Conservation (phyloP, 2,888 invertebrate species). For the Leptogaster cylindrica region DNA sequence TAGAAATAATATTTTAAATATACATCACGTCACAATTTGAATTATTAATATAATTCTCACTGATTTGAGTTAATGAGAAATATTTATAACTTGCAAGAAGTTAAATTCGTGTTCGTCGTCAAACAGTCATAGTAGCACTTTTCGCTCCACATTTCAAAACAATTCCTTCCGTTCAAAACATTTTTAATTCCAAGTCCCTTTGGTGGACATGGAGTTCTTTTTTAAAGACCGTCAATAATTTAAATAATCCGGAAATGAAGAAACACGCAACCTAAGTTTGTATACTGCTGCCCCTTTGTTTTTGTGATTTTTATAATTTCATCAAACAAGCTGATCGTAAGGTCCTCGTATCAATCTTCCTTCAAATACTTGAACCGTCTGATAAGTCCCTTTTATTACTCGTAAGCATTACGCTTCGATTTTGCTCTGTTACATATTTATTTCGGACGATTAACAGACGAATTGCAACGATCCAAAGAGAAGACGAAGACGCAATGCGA, state of each 20-base stretch:
- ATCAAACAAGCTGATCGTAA: slow-evolving; percentile 20
- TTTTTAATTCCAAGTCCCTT: neutral
- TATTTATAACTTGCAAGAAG: slow-evolving; percentile 6
- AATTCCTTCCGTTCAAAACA: too few species aligned
- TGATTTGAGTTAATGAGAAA: too few species aligned
- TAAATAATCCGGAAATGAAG: neutral
- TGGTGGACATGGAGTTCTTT: neutral
- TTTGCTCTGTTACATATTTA: neutral
- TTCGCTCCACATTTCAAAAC: too few species aligned
- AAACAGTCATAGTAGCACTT: slow-evolving; percentile 37
- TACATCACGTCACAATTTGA: too few species aligned
- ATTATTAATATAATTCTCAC: too few species aligned
- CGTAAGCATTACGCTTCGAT: neutral
- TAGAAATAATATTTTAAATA: neutral
- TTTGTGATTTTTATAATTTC: slow-evolving; percentile 1
- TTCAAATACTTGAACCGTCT: slow-evolving; percentile 26
- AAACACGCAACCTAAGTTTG: neutral
- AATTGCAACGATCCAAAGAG: slow-evolving; percentile 31
- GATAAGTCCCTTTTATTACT: slow-evolving; percentile 19
- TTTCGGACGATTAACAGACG: slow-evolving; percentile 18
- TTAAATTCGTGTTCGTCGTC: slow-evolving; percentile 5
- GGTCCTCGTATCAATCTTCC: slow-evolving; percentile 30
- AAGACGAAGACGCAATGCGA: slow-evolving; percentile 29
- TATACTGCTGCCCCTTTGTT: slow-evolving; percentile 33
- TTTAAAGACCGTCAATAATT: neutral